Base-by-base conservation (phyloP, 1,140 invertebrate species). In the Drosophila nikananu region DNA sequence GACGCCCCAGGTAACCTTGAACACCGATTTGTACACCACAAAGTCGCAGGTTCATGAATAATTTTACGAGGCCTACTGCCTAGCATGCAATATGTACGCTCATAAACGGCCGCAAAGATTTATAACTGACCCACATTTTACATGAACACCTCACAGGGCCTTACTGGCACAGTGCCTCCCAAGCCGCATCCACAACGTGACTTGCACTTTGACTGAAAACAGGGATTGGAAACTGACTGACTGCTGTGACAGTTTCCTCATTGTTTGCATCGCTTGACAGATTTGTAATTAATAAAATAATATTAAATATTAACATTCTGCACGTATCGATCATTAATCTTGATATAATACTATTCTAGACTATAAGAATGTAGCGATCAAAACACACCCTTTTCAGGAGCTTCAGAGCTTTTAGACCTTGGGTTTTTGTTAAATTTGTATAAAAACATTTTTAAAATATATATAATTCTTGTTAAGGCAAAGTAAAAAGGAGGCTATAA, bases 111-210 rank as follows among this genome's bases (percentile, higher is more conserved):
- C 35, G 42, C 44, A 46, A 71, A 82, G 83, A 86, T 86, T 86
- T 82, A 86, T 64, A 74, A 52, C 70, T 80, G 83, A 73, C 83
- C 83, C 65, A 86, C 75, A 86, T 86, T 76, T 82, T 62, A 72
- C 62, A 71, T 65, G 59, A 73, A 55, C 41, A 62, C 44, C 35
- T 25, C n/a, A 42, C 44, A 42, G 42, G 54, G 64, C 48, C 49
- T 48, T n/a, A 61, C 46, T 61, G 46, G 0, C 23, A 9, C 54
- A 80, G 32, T 68, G 35, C 30, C 9, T 37, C 27, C 49, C 32
- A 75, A 79, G 76, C 75, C 71, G 62, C 13, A 37, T 23, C 32
- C 52, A 52, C 30, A 12, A 72, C 49, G 67, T 73, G 70, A 44
- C 67, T 21, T 37, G 70, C 54, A 73, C 54, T 41, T 60, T 72